Evolutionary conservation across 2,888 invertebrate genomes (phyloP), one percentile per base, ranked within the genome.

Genomic region (Drosophila austrosaltans): DNA sequence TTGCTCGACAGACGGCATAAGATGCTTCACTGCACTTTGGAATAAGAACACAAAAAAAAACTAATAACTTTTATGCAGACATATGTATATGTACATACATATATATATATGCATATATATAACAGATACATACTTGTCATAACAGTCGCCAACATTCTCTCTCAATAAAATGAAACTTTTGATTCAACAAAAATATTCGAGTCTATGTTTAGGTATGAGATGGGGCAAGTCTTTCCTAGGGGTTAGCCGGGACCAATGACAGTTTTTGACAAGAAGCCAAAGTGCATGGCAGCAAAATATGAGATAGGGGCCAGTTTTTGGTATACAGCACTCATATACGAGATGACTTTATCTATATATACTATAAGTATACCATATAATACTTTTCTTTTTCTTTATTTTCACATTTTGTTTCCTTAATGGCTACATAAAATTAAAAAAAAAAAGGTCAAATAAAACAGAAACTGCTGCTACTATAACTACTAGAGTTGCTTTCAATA

Each of bases 211-310:
- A 61, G 32, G 32, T 40, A 69, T 25, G 58, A 16, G 40, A 48
- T 61, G 12, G 48, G 69, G 59, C 25, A 58, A 74, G 63, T 71
- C 40, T 10, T 10, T 66, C 32, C 39, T 36, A 40, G 57, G 56
- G 65, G 60, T 75, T 74, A 68, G 75, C 61, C 44, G 63, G 63
- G 48, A 42, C 72, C 69, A 67, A 74, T 66, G 56, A 56, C 39
- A 63, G 54, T 76, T 84, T 78, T 90, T 90, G 90, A 85, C 90
- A 86, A 76, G 77, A 73, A 76, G 90, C 89, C 90, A 90, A 90
- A 90, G 79, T 82, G 84, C 75, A 65, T 69, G 53, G 63, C 64
- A 56, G 25, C 12, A 66, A 75, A 82, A 79, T 76, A 83, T 82
- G 80, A 74, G 74, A 28, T 75, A 66, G 76, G 66, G 68, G 65